These are phyloP conservation scores for Nemoura dubitans DNA, from an alignment of 2,888 invertebrate genomes.

Conservation along the genomic window DNA sequence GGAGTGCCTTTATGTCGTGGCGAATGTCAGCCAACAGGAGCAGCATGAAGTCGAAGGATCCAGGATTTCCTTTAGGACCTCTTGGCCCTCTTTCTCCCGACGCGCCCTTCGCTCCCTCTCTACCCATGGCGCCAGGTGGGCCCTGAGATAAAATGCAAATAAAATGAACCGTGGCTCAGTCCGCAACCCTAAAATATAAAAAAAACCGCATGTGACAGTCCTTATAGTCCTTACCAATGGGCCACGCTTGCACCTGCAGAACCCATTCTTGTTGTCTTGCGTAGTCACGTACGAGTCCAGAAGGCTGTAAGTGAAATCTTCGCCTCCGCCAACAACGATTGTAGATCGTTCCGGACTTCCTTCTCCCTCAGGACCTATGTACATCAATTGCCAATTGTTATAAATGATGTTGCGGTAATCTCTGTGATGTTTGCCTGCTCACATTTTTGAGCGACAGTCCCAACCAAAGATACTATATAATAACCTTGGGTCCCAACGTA, in stretches of 20 bases:
- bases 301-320: constrained; percentile 65
- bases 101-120: constrained; percentile 70
- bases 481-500: constrained; percentile 52
- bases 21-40: constrained; percentile 71
- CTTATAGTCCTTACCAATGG: constrained; percentile 67
- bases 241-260: constrained; percentile 73
- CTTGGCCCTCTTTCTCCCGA: constrained; percentile 66
- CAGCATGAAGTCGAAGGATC: constrained; percentile 71
- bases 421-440: too few species aligned
- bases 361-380: constrained; percentile 48
- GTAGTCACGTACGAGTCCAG: constrained; percentile 69
- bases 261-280: constrained; percentile 61
- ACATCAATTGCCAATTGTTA: too few species aligned
- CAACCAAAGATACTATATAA: too few species aligned
- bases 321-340: constrained; percentile 54
- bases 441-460: too few species aligned
- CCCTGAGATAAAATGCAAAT: constrained; percentile 61
- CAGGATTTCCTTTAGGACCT: constrained; percentile 69
- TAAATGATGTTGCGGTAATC: too few species aligned
- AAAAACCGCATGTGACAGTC: background rate
- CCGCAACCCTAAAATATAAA: background rate
- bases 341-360: constrained; percentile 53
- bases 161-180: background rate
- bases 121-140: constrained; percentile 68
- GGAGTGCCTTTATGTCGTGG: constrained; percentile 70